Conservation (phyloP, 2,888 invertebrate species). For the Pristionchus fissidentatus region DNA sequence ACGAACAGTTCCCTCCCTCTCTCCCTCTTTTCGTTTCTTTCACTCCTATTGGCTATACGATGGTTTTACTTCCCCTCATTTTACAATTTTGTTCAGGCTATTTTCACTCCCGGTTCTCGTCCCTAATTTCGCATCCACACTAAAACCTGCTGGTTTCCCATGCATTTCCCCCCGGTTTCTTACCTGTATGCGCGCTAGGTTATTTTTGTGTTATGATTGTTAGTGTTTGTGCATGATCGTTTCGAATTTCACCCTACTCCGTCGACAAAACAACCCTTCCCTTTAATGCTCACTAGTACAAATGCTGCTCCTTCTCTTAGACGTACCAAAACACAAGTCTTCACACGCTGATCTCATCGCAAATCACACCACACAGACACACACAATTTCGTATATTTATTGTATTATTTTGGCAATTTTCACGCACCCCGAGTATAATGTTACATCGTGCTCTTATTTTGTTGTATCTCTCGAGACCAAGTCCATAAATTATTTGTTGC, state of each 20-base stretch:
- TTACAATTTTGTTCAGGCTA: background rate
- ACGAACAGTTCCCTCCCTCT: background rate
- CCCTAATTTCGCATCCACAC: background rate
- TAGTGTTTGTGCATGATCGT: constrained; percentile 2
- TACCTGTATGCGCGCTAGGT: background rate
- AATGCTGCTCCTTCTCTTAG: background rate
- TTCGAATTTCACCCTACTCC: background rate
- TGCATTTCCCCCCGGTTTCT: background rate
- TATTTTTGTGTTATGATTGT: constrained; percentile 18
- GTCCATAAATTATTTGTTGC: constrained; percentile 40
- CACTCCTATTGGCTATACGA: background rate
- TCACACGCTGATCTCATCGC: background rate
- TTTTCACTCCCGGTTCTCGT: background rate
- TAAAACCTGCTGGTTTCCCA: background rate
- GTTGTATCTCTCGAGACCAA: background rate
- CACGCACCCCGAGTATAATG: background rate
- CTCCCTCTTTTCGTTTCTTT: background rate
- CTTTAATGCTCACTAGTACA: constrained; percentile 1
- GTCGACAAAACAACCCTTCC: no score
- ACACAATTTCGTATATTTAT: constrained; percentile 11
- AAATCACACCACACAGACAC: background rate
- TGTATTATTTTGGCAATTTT: constrained; percentile 1
- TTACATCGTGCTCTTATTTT: no score
- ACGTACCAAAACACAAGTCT: constrained; percentile 34
- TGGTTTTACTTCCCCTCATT: background rate